phyloP scores from a whole-genome alignment of 2,797 vertebrate species.

The Tympanoctomys barrerae region DNA sequence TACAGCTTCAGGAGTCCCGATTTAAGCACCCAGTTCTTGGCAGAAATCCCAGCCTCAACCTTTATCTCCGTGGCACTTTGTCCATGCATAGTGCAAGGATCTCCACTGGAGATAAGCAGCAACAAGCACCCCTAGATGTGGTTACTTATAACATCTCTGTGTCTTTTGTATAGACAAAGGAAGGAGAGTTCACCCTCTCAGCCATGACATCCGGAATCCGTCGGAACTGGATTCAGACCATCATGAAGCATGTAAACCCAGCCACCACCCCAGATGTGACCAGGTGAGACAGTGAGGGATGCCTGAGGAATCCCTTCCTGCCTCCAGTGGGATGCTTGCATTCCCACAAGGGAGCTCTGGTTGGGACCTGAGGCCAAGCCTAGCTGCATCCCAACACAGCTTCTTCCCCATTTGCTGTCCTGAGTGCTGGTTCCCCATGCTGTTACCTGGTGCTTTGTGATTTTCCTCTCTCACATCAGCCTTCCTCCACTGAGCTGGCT shows the following conservation, averaged over 20 bases:
- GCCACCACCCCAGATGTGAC: conserved; percentile 96
- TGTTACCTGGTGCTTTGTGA: not conserved
- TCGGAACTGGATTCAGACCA: conserved; percentile 99
- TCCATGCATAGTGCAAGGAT: not conserved
- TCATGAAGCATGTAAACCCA: conserved; percentile 97
- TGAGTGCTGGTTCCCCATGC: rapidly evolving
- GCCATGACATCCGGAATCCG: conserved; percentile 99
- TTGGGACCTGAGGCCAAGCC: not conserved
- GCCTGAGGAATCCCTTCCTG: not conserved
- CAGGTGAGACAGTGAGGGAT: conserved; percentile 89
- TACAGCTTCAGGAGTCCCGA: not conserved
- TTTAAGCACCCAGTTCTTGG: not conserved
- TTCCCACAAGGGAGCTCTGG: no score
- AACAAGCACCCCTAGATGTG: not conserved
- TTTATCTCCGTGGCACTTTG: not conserved
- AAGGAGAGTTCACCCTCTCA: conserved; percentile 95
- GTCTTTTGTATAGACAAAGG: conserved; percentile 92
- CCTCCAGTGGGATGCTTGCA: not conserved
- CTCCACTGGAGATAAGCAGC: not conserved
- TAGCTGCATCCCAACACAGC: not conserved
- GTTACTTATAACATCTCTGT: not conserved
- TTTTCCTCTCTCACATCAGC: not conserved
- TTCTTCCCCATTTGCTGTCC: not conserved
- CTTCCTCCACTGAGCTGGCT: not conserved
- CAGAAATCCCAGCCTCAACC: not conserved